Conservation (phyloP, 2,113 vertebrate species). For the Megaleporinus macrocephalus region DNA sequence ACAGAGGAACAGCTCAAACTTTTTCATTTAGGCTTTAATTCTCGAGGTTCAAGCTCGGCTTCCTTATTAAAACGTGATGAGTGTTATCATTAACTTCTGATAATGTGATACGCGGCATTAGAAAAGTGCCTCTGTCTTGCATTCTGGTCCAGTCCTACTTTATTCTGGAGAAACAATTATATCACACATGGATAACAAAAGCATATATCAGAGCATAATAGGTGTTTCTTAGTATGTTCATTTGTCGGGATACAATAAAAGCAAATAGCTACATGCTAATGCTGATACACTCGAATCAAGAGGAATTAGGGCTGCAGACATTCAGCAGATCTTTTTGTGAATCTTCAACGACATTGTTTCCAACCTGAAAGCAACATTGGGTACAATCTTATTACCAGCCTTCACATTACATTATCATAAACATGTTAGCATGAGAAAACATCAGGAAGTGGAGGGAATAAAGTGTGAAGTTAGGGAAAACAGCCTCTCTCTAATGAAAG, state of each 20-base stretch:
- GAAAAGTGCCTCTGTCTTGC: neutral
- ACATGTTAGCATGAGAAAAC: neutral
- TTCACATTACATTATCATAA: neutral
- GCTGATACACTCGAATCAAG: slow-evolving; percentile 22
- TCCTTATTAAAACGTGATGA: too few species aligned
- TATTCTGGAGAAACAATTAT: slow-evolving; percentile 40
- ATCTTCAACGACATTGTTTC: neutral
- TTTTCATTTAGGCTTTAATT: too few species aligned
- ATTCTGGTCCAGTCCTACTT: slow-evolving; percentile 20
- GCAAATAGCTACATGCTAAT: slow-evolving; percentile 36
- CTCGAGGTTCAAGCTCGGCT: too few species aligned
- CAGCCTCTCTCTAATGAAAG: slow-evolving; percentile 18
- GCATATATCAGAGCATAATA: slow-evolving; percentile 47
- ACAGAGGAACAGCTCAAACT: too few species aligned
- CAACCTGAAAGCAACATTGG: neutral
- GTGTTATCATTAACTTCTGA: too few species aligned
- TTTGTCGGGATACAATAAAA: slow-evolving; percentile 32
- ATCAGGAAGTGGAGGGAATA: neutral
- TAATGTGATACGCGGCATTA: too few species aligned
- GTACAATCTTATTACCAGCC: neutral
- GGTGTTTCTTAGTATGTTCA: slow-evolving; percentile 45
- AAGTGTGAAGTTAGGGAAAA: neutral
- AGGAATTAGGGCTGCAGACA: slow-evolving; percentile 1
- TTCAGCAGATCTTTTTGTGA: neutral
- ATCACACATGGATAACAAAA: slow-evolving; percentile 16